Base-by-base conservation (phyloP, 2,113 vertebrate species). In the Plestiodon gilberti region DNA sequence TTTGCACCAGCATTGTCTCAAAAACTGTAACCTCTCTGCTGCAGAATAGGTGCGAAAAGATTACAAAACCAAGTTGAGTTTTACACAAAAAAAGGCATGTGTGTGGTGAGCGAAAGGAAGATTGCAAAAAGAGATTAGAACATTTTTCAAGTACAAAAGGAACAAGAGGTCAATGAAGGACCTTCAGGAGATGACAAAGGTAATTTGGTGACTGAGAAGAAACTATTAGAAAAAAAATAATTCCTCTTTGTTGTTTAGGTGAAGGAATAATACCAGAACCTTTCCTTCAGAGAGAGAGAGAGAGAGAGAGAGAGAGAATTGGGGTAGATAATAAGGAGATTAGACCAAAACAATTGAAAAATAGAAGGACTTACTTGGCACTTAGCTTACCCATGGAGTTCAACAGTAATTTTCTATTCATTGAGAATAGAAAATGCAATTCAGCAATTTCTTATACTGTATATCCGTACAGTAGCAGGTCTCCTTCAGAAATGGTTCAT, bases 51-150 rank as follows among this genome's bases (percentile, higher is more conserved):
- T 90, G 79, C 88, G 64, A 87, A 89, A 92, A 92, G 86, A 90
- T 85, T 94, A 86, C 81, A 87, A 81, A 78, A 80, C 87, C 59
- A 92, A 92, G 81, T 89, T 93, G 86, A 92, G 90, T 89, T 83
- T 78, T 91, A 84, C 89, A 89, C 86, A 93, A 74, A 40, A 89
- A 82, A 91, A 84, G 86, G 73, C 48, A 89, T 87, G 78, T 92
- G 90, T 77, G 85, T 92, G 71, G 86, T 85, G 62, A 89, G 91
- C 86, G 93, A 92, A 92, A 93, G 84, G 80, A 92, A 92, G 89
- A 95, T 94, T 94, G 59, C 74, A 92, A 92, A 89, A 93, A 91
- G 87, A 95, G 89, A 93, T 93, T 93, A 93, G 91, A 89, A 87
- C 89, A 85, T 90, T 92, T 95, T 95, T 93, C 89, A 90, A 90